A percentile compares a stretch with the other conserved stretches of the same genome.
Conservation (phyloP, 92 coral and sea anemone genomes). For the Meandrina meandrites region DNA sequence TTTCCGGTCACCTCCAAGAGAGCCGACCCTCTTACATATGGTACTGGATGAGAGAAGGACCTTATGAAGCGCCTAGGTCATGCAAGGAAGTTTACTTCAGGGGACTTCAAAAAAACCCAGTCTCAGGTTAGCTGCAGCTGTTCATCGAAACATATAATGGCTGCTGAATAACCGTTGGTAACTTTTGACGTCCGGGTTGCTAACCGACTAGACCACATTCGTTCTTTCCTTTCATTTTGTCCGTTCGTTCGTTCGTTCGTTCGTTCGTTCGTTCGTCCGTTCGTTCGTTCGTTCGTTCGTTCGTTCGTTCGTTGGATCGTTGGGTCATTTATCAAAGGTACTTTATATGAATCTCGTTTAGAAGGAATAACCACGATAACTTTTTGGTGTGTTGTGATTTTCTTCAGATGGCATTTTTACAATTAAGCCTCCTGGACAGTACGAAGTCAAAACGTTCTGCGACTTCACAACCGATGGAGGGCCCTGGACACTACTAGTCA, state of each 20-base stretch:
- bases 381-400: neutral
- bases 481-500: constrained; percentile 69
- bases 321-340: neutral
- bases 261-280: neutral
- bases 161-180: no score
- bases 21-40: constrained; percentile 70
- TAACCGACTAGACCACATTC: no score
- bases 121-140: constrained; percentile 9
- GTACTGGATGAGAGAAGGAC: constrained; percentile 93
- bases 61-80: constrained; percentile 60
- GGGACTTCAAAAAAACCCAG: constrained; percentile 54
- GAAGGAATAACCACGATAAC: no score
- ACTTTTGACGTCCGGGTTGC: no score
- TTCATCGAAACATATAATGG: neutral
- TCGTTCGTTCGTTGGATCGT: neutral
- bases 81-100: constrained; percentile 74
- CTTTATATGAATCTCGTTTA: no score
- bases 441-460: constrained; percentile 64
- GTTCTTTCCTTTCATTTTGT: no score
- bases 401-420: constrained; percentile 63
- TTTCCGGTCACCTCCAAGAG: constrained; percentile 53
- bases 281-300: neutral
- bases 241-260: neutral
- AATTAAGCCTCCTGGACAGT: constrained; percentile 62
- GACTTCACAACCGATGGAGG: constrained; percentile 71